These are phyloP conservation scores for Hemitrygon akajei DNA, from an alignment of 2,797 vertebrate species.

Conservation along the genomic window DNA sequence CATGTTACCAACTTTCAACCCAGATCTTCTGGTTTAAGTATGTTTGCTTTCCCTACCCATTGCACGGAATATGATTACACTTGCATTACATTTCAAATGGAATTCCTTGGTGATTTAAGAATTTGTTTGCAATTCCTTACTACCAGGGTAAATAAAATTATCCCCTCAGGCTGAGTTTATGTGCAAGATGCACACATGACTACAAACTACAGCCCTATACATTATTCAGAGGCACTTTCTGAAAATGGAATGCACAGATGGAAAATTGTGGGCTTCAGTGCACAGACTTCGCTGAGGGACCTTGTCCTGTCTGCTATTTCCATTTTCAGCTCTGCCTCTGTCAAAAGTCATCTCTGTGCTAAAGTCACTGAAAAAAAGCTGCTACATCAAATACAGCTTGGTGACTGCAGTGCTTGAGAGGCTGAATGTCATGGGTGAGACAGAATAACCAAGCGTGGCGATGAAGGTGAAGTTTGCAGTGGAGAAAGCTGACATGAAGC, in stretches of 20 bases:
- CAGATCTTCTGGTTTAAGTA: neutral
- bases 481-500: neutral
- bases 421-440: neutral
- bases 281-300: constrained; percentile 39
- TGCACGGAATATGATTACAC: neutral
- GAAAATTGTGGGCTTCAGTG: constrained; percentile 39
- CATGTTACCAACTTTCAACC: neutral
- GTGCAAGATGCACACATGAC: neutral
- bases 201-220: constrained; percentile 38
- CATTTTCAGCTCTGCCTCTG: constrained; percentile 40
- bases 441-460: constrained; percentile 9
- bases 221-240: constrained; percentile 36
- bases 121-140: neutral
- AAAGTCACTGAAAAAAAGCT: neutral
- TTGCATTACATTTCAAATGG: constrained; percentile 8
- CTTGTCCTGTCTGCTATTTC: constrained; percentile 36
- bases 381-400: neutral
- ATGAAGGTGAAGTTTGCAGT: neutral
- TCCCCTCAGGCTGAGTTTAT: neutral
- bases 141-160: neutral
- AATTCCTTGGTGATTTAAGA: neutral
- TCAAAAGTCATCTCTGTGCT: constrained; percentile 37
- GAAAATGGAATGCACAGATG: constrained; percentile 37
- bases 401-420: neutral
- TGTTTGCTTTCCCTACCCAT: neutral